phyloP scores from a whole-genome alignment of 2,797 vertebrate species.

The Corythornis leucogaster region DNA sequence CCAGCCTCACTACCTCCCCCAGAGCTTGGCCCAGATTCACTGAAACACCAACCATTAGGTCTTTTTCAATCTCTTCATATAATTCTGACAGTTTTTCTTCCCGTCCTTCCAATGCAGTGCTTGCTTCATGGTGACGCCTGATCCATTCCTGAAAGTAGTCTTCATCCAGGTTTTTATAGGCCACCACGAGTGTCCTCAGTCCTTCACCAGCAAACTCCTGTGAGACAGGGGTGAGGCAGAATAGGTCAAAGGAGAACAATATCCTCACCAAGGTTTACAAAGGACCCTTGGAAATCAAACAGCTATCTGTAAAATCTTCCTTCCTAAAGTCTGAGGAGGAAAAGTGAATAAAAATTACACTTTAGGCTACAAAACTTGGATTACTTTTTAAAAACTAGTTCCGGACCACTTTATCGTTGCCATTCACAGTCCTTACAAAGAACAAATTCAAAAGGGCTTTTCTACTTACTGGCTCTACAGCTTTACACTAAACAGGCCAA shows the following conservation, averaged over 20 bases:
- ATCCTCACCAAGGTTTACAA: background rate
- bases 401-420: background rate
- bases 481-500: background rate
- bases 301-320: background rate
- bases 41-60: slow-evolving; percentile 81
- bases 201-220: slow-evolving; percentile 94
- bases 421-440: background rate
- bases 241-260: background rate
- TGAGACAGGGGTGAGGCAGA: background rate
- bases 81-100: slow-evolving; percentile 84
- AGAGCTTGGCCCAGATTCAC: slow-evolving; percentile 22
- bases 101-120: slow-evolving; percentile 80
- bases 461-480: background rate
- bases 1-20: background rate
- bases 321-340: background rate
- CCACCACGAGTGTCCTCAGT: slow-evolving; percentile 89
- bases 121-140: slow-evolving; percentile 85
- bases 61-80: slow-evolving; percentile 92
- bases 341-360: background rate
- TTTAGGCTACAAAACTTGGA: background rate
- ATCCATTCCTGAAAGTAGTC: slow-evolving; percentile 82
- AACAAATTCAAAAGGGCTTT: background rate
- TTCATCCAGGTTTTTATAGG: slow-evolving; percentile 88
- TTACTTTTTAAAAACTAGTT: background rate
- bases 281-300: background rate